Conservation (phyloP, 2,797 vertebrate species). For the Salmo trutta region DNA sequence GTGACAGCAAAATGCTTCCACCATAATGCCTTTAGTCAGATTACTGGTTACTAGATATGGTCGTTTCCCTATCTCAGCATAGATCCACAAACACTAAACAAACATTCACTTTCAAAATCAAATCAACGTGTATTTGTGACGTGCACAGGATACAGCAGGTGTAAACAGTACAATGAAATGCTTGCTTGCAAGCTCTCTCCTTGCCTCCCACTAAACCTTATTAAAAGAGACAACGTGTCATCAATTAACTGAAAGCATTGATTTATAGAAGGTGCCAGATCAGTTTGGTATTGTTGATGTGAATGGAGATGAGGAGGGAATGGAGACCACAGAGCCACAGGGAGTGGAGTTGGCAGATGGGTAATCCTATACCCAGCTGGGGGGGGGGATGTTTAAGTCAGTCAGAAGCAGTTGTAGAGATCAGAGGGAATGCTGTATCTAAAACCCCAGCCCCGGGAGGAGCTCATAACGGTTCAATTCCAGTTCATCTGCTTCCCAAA, state of each 20-base stretch:
- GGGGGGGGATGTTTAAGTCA: not conserved
- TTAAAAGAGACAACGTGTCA: not conserved
- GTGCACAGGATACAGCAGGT: too few species aligned
- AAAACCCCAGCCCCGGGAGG: not conserved
- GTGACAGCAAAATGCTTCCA: too few species aligned
- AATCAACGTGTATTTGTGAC: too few species aligned
- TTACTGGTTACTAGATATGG: too few species aligned
- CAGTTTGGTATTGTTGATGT: not conserved
- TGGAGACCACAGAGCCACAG: not conserved
- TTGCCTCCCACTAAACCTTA: not conserved
- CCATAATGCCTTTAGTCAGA: too few species aligned
- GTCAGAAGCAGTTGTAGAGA: constrained; percentile 26
- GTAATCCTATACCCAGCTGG: not conserved
- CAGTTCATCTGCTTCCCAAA: constrained; percentile 40
- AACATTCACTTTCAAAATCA: not conserved
- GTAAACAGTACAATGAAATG: too few species aligned
- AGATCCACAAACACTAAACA: not conserved
- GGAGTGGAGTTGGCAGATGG: not conserved
- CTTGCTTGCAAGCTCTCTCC: not conserved
- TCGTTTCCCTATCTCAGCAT: too few species aligned
- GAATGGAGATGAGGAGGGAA: not conserved
- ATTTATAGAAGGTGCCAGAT: not conserved
- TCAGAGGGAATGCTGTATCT: constrained; percentile 16
- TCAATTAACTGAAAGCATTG: not conserved
- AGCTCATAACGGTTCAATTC: constrained; percentile 38